phyloP scores from a whole-genome alignment of 2,888 invertebrate species.

The Andrena dorsata region DNA sequence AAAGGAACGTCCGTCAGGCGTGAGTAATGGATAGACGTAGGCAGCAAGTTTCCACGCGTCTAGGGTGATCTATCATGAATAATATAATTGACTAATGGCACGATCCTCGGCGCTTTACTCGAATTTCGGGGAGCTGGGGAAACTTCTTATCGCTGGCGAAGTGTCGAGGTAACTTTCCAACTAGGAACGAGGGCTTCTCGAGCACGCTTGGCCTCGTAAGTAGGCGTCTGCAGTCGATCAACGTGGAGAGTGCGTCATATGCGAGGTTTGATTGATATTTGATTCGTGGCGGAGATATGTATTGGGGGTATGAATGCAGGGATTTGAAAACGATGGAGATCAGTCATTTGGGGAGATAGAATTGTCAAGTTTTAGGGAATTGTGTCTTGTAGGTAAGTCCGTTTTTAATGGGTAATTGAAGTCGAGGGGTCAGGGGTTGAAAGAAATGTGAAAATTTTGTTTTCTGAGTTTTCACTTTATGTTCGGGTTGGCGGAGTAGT shows the following conservation, averaged over 20 bases:
- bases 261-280: background rate
- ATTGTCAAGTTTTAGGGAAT: too few species aligned
- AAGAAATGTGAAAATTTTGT: too few species aligned
- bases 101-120: slow-evolving; percentile 19
- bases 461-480: too few species aligned
- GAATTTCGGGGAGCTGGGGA: slow-evolving; percentile 26
- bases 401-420: too few species aligned
- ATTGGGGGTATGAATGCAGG: too few species aligned
- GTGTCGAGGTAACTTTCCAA: slow-evolving; percentile 37
- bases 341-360: too few species aligned
- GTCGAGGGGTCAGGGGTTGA: too few species aligned
- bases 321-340: too few species aligned
- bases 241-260: background rate
- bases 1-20: slow-evolving; percentile 33
- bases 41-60: slow-evolving; percentile 14
- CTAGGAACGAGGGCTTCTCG: slow-evolving; percentile 21
- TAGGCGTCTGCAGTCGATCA: slow-evolving; percentile 9
- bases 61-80: slow-evolving; percentile 55
- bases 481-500: too few species aligned
- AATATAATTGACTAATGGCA: slow-evolving; percentile 56
- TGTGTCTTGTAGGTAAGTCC: too few species aligned
- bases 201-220: background rate
- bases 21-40: slow-evolving; percentile 43
- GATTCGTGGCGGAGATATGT: background rate
- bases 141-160: slow-evolving; percentile 51